Base-by-base conservation (phyloP, 2,113 vertebrate species). In the Oriolus oriolus region DNA sequence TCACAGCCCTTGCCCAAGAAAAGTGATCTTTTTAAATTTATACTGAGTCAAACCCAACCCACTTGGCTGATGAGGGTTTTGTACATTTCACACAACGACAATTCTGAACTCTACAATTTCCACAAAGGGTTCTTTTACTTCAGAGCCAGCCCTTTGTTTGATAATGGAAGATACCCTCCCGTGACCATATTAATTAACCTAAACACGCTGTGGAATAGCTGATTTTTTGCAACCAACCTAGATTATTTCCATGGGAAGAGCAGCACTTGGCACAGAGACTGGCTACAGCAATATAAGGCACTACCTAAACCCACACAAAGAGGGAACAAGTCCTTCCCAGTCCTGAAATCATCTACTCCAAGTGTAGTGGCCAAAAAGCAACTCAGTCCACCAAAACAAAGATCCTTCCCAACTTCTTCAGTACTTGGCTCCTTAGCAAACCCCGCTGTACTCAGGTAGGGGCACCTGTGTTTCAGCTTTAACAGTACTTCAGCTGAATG, bases 11-110 rank as follows among this genome's bases (percentile, higher is more conserved):
- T 0, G 0, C 21, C 65, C 4, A 7, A 30, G n/a, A 30, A 56
- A 69, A 81, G 10, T 0, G 21, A 59, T 17, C 15, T 59, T 39
- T 13, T 13, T 1, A 0, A 22, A 20, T 76, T 54, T 74, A 66
- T 31, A 7, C 60, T 37, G 41, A 35, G 30, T 71, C 6, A 4
- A 90, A 78, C 15, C 14, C 23, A 71, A 56, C 42, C 31, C 13
- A 11, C 27, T 24, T 3, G 5, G 53, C 35, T 30, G 54, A 23
- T n/a, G 18, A 76, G 31, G 14, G 11, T 31, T 84, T 89, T 52
- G 44, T 44, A 66, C 11, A 1, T 30, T 71, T 75, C 57, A 8
- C 4, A 4, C 9, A 11, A 39, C 5, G 28, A 78, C n/a, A 68
- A 6, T 37, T 92, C 60, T 13, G 16, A 88, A 56, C 52, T 59